Percentiles rank a stretch among this genome's conserved stretches.
Evolutionary conservation across 1,140 invertebrate species (phyloP).

Genomic region (Ceratina japonica): DNA sequence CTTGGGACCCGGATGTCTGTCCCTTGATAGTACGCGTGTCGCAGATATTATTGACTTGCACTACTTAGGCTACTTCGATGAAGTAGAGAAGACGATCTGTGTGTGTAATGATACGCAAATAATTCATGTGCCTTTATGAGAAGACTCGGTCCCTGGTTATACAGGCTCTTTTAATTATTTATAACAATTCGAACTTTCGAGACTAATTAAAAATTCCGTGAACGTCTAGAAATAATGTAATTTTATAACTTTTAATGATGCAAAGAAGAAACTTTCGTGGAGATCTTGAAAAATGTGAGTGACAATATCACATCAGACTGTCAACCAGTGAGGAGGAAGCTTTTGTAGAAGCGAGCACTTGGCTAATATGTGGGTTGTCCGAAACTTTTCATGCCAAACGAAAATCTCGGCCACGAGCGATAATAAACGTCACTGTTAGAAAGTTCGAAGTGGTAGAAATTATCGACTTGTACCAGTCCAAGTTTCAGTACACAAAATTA

Average conservation of each 20-base stretch:
- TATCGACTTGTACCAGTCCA: constrained; percentile 16
- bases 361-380: constrained; percentile 6
- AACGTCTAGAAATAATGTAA: not conserved
- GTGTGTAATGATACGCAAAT: too few relatives aligned
- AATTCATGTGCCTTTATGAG: too few relatives aligned
- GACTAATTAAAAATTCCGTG: not conserved
- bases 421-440: not conserved
- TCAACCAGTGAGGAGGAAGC: not conserved
- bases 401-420: not conserved
- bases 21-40: too few relatives aligned
- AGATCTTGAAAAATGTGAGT: not conserved
- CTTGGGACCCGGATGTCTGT: too few relatives aligned
- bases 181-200: too few relatives aligned
- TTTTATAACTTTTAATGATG: not conserved
- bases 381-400: constrained; percentile 1
- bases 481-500: not conserved
- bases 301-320: not conserved
- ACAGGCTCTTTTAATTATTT: too few relatives aligned
- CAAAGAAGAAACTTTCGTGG: not conserved
- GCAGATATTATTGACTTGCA: not conserved
- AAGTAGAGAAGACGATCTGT: too few relatives aligned
- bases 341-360: not conserved
- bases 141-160: too few relatives aligned
- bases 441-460: constrained; percentile 5
- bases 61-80: not conserved